Evolutionary conservation across 2,888 invertebrate genomes (phyloP), one percentile per base, ranked within the genome.

Genomic region (Apamea crenata): DNA sequence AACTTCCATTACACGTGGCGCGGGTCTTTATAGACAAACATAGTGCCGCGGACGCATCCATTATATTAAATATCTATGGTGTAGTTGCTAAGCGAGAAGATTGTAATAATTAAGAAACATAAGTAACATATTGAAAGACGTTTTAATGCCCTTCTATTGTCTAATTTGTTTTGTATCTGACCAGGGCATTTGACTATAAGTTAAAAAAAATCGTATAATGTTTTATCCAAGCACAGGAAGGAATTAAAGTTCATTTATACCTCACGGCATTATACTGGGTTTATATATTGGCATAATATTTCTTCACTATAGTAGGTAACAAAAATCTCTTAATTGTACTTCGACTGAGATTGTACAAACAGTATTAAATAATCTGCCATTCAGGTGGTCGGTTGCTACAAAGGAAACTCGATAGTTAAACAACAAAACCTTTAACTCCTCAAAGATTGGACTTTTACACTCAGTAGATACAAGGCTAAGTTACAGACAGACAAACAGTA

Each of bases 1-100:
- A 89, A 83, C 83, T 86, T 87, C 78, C 81, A 77, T 85, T 80
- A 77, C 89, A 89, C 90, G 90, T 89, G 90, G 79, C 78, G 80
- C 77, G 73, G 65, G 12, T 59, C 63, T 74, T 32, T 40, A 63
- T 76, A 78, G 61, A 83, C 82, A 87, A 79, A 86, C 83, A 88
- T 44, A 71, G 73, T 25, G 36, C 44, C 53, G 67, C 63, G 65
- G 56, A 29, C n/a, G 53, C 8, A 50, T 21, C 73, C 44, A 50
- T 75, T 82, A 29, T 78, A 66, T 21, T 50, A 50, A 63, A 56
- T 78, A 70, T 72, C 59, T 63, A 59, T 77, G 66, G 61, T 56
- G 14, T n/a, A 25, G 73, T 78, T 82, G 56, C 69, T 69, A 78
- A 47, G 53, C n/a, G 71, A 69, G 68, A 36, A 66, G 32, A 69